Percentiles rank a stretch among this genome's conserved stretches.
Evolutionary conservation across 2,888 invertebrate genomes (phyloP).

Genomic region (Caenorhabditis sp.): DNA sequence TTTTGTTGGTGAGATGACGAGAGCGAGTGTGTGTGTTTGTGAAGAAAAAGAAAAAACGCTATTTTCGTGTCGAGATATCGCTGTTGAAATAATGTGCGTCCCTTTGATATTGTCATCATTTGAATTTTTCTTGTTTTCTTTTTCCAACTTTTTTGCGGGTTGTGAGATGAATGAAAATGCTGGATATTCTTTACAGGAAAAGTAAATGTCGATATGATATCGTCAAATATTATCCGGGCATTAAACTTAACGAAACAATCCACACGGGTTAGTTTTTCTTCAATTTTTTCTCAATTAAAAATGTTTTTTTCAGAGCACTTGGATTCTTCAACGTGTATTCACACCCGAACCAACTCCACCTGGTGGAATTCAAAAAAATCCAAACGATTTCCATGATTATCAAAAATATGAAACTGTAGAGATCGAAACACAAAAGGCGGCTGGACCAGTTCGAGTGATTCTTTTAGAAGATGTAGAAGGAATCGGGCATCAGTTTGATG

Average conservation of each 20-base stretch:
- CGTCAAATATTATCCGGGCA: neutral
- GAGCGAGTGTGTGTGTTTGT: neutral
- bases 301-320: conserved; percentile 52
- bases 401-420: conserved; percentile 58
- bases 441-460: conserved; percentile 63
- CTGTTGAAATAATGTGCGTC: conserved; percentile 3
- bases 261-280: conserved; percentile 9
- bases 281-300: neutral
- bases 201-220: neutral
- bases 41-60: conserved; percentile 1
- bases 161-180: neutral
- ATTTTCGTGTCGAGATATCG: conserved; percentile 28
- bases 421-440: conserved; percentile 49
- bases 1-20: neutral
- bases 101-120: conserved; percentile 43
- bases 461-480: conserved; percentile 67
- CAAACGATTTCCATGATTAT: conserved; percentile 57
- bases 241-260: conserved; percentile 19
- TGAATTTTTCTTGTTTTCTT: conserved; percentile 9
- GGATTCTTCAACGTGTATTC: conserved; percentile 57
- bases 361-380: conserved; percentile 59
- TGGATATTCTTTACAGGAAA: too few relatives aligned
- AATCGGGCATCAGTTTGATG: conserved; percentile 67
- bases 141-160: neutral
- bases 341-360: conserved; percentile 54